Base-by-base conservation (phyloP, 1,140 invertebrate species). In the Atta cephalotes region DNA sequence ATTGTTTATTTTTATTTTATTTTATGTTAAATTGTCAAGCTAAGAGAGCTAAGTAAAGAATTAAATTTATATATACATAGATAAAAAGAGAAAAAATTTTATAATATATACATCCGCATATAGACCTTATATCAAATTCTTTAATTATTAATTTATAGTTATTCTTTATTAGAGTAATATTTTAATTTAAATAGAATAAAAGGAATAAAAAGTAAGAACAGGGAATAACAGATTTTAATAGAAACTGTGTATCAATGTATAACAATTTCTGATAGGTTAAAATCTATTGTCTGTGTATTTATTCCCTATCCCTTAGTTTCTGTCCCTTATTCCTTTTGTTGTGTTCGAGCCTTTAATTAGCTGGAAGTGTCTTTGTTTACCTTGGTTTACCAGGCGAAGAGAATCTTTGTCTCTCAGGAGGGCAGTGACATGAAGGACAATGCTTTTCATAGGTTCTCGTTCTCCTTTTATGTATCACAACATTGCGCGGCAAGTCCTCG, bases 351-450 rank as follows among this genome's bases (percentile, higher is more conserved):
- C 18, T 53, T 70, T 21, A 25, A 71, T 56, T 16, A 35, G 21
- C 2, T 3, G 3, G 3, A 3, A 0, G 0, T 62, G 18, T 74
- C 3, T 12, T 77, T 31, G 31, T 31, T 31, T 53, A 91, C 87
- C 82, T 91, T 51, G 65, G 31, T 31, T 39, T 87, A 10, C 63
- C 49, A 0, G 70, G 51, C 10, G 76, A 77, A 63, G 74, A 82
- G 21, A 78, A 58, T 60, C 66, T 90, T 49, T n/a, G 49, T 0
- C 58, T 28, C 3, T 92, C 80, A 0, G 45, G 58, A 0, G 70
- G 82, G 16, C 88, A 87, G 10, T 88, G 81, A 25, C 92, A 92
- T 10, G 88, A 90, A 1, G 89, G 88, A 49, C 91, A 92, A 49
- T 90, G 91, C 18, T 77, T 91, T 45, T 65, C n/a, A 25, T 74